Evolutionary conservation across 2,113 vertebrate genomes (phyloP).

Genomic region (Chaetodon auriga): DNA sequence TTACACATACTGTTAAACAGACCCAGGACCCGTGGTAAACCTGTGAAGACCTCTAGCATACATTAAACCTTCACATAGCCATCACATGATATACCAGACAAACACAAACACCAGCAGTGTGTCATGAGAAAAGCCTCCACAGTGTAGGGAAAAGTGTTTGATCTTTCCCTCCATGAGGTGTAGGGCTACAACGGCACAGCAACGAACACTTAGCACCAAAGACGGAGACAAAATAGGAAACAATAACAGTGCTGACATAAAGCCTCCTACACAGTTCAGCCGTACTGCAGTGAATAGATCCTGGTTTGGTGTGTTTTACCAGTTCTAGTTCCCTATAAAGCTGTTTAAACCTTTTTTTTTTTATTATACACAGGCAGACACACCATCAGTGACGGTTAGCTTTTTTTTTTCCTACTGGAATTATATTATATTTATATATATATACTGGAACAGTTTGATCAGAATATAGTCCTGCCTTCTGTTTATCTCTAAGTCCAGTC

Average conservation of each 20-base stretch:
- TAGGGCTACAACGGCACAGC: background rate
- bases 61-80: background rate
- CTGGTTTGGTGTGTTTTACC: background rate
- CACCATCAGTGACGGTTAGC: no score
- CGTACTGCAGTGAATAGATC: background rate
- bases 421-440: no score
- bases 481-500: background rate
- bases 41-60: no score
- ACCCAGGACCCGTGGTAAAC: no score
- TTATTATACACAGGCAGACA: background rate
- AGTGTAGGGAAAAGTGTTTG: background rate
- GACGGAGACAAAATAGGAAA: background rate
- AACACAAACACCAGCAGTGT: background rate
- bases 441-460: no score
- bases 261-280: slow-evolving; percentile 4
- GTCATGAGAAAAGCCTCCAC: background rate
- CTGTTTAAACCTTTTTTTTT: background rate
- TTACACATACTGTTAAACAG: no score
- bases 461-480: background rate
- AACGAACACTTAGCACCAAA: background rate
- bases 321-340: background rate
- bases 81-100: background rate
- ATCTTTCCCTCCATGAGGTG: background rate
- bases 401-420: no score
- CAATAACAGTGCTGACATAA: background rate